A percentile compares a stretch with the other conserved stretches of the same genome.
Conservation (phyloP, 2,888 invertebrate species). For the Piscicola geometra region DNA sequence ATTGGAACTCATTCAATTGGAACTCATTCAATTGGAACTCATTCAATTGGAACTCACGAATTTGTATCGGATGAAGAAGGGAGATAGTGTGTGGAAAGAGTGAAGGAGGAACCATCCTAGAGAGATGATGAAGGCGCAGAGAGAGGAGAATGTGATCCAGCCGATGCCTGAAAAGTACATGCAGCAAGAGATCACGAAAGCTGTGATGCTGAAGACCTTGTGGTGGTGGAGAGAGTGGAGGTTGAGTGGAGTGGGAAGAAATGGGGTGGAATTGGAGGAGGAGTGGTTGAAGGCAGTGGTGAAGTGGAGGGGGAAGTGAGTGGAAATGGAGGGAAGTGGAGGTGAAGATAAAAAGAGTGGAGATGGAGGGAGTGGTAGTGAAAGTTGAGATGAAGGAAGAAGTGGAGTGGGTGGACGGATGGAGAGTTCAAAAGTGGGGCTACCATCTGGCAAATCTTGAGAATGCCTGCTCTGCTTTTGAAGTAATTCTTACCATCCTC, state of each 20-base stretch:
- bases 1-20: too few relatives aligned
- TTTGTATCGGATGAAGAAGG: slow-evolving; percentile 1
- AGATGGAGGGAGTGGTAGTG: too few relatives aligned
- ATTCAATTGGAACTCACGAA: neutral
- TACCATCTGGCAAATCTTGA: neutral
- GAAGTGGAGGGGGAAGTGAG: too few relatives aligned
- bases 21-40: neutral
- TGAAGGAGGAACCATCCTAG: neutral
- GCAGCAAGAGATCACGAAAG: neutral
- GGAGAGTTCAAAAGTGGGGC: neutral
- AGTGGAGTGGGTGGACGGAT: too few relatives aligned
- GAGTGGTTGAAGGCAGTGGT: too few relatives aligned
- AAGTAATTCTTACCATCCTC: neutral
- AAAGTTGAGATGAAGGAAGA: too few relatives aligned
- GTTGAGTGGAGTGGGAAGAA: too few relatives aligned
- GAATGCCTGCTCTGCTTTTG: neutral
- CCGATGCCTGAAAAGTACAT: neutral
- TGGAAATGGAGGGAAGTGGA: too few relatives aligned
- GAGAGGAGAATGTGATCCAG: neutral
- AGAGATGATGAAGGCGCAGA: neutral
- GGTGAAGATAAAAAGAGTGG: too few relatives aligned
- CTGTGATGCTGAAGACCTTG: neutral
- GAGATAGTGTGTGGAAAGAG: neutral
- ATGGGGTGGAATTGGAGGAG: too few relatives aligned
- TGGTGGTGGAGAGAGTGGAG: too few relatives aligned